These are phyloP conservation scores for Aleiodes leptofemur DNA, from an alignment of 2,888 invertebrate genomes.

Conservation along the genomic window DNA sequence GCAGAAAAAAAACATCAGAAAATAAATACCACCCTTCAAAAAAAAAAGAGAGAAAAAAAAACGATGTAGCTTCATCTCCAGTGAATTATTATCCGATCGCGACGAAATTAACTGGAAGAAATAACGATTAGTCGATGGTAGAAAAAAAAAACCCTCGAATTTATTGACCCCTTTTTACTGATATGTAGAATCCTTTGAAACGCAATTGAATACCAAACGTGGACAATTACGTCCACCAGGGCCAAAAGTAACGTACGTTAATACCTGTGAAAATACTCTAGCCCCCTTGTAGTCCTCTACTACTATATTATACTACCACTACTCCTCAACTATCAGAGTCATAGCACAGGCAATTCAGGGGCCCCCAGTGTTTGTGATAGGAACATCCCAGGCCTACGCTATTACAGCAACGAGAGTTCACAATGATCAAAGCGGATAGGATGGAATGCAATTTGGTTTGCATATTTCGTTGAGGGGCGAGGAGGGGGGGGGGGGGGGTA, in stretches of 20 bases:
- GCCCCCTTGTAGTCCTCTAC: slow-evolving; percentile 8
- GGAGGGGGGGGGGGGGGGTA: slow-evolving; percentile 53
- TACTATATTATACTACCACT: slow-evolving; percentile 1
- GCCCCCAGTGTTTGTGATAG: slow-evolving; percentile 29
- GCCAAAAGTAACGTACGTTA: slow-evolving; percentile 8
- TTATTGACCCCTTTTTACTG: slow-evolving; percentile 5
- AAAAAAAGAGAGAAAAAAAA: slow-evolving; percentile 6
- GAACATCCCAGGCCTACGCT: slow-evolving; percentile 40
- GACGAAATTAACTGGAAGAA: slow-evolving; percentile 25
- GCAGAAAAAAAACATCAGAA: not conserved
- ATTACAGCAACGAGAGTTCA: slow-evolving; percentile 59
- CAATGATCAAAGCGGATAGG: slow-evolving; percentile 59
- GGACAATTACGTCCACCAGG: slow-evolving; percentile 5
- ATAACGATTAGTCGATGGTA: slow-evolving; percentile 3
- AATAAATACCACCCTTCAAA: not conserved
- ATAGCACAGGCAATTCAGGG: slow-evolving; percentile 15
- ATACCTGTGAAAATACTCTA: slow-evolving; percentile 20
- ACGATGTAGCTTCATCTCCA: not conserved
- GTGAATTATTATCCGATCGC: slow-evolving; percentile 20
- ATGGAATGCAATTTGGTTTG: slow-evolving; percentile 68
- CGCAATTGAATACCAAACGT: not conserved
- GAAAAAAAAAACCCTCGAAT: slow-evolving; percentile 7
- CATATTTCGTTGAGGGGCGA: slow-evolving; percentile 61
- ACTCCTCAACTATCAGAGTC: slow-evolving; percentile 1
- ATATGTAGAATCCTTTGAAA: slow-evolving; percentile 12